phyloP scores from a whole-genome alignment of 2,797 vertebrate genomes.

The Dendrocincla fuliginosa region DNA sequence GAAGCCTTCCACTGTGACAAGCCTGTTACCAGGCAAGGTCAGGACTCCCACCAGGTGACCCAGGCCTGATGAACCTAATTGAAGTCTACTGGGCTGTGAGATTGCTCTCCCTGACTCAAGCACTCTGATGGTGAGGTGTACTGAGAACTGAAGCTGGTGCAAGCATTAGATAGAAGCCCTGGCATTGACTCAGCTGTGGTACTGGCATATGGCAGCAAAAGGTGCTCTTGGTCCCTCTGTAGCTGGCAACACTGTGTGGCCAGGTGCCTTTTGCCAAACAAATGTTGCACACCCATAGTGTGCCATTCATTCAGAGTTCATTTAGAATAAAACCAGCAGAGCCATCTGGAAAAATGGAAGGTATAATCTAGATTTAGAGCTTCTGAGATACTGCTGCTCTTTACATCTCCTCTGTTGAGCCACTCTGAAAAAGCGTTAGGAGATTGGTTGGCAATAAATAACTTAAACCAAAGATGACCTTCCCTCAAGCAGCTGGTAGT shows the following conservation, averaged over 20 bases:
- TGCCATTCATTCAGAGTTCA: not conserved
- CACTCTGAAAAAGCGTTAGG: not conserved
- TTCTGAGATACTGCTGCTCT: not conserved
- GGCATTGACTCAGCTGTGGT: not conserved
- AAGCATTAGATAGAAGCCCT: not conserved
- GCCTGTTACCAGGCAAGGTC: not conserved
- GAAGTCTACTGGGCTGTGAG: not conserved
- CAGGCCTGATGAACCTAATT: not conserved
- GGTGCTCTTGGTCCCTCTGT: not conserved
- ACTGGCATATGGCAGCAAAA: not conserved
- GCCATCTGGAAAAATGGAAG: not conserved
- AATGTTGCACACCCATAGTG: not conserved
- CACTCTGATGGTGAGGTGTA: not conserved
- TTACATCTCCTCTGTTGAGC: not conserved
- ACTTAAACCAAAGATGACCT: not conserved
- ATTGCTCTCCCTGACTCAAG: not conserved
- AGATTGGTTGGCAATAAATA: not conserved
- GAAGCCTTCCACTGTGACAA: not conserved
- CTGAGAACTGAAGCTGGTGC: not conserved
- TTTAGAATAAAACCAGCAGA: not conserved
- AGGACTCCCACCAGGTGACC: not conserved
- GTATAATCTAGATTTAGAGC: not conserved
- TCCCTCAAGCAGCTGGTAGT: not conserved
- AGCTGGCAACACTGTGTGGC: not conserved
- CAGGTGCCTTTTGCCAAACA: not conserved